Evolutionary conservation across 2,888 invertebrate genomes (phyloP), one percentile per base, ranked within the genome.

Genomic region (Quadroppia sp.): DNA sequence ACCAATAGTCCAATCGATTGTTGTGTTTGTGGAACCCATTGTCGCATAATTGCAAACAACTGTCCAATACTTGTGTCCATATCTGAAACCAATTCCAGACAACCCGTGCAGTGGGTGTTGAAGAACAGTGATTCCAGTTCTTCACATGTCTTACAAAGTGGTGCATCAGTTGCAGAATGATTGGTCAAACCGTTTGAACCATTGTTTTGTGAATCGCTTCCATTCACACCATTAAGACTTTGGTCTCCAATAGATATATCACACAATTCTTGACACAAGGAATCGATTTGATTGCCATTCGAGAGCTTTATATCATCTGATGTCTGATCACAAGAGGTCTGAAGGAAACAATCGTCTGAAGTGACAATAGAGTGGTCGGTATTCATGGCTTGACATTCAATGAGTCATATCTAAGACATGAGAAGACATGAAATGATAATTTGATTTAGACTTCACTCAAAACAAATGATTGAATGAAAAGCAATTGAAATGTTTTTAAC

Each of bases 21-120:
- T 78, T 85, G 85, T 45, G 83, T 83, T 76, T 83, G 82, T n/a
- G 84, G 84, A 36, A 83, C 83, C 85, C 85, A 85, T 79, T 85
- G 85, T 48, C 85, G 78, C 75, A 85, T 78, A 48, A 85, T 82
- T 71, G 85, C 85, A 77, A 85, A 84, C 45, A 85, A 81, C 74
- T 85, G 83, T 69, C 83, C 81, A n/a, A 84, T 80, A 9, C 81
- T 81, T 6, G 83, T 80, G 71, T 78, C 77, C 0, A 81, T 78
- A 72, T 80, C 79, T 32, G 79, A 75, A 20, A 84, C 77, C 20
- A 83, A 80, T 70, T 81, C 80, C 71, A 79, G 78, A 75, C 84
- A 85, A 59, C 82, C 82, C 64, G 81, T 80, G 76, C 85, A 85
- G 32, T 80, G 80, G 1, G 83, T 82, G 77, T 84, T 83, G 77